A percentile compares a stretch with the other conserved stretches of the same genome.
Evolutionary conservation across 53 echinoderm and acorn worm species (phyloP).

Genomic region (Hippasteria phrygiana): DNA sequence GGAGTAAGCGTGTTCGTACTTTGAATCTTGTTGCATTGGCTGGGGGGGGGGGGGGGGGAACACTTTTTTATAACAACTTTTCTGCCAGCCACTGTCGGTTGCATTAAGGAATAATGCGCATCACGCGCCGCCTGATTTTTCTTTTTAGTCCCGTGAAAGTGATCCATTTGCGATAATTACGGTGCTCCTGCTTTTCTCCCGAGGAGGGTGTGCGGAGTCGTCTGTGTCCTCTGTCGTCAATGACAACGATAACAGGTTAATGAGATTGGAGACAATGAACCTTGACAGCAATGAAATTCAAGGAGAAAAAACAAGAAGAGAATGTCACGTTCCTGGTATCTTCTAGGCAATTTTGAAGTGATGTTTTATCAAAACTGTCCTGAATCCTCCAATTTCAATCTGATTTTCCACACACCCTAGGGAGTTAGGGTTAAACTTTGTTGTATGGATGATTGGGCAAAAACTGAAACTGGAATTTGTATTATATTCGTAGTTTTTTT

Average conservation of each 20-base stretch:
- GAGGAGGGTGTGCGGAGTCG: background rate
- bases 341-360: too few relatives aligned
- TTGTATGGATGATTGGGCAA: too few relatives aligned
- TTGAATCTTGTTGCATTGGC: too few relatives aligned
- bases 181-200: background rate
- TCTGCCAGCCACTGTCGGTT: background rate
- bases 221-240: background rate
- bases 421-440: too few relatives aligned
- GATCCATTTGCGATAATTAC: constrained; percentile 11
- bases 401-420: too few relatives aligned
- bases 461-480: too few relatives aligned
- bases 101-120: background rate
- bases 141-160: background rate
- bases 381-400: too few relatives aligned
- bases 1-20: too few relatives aligned
- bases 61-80: background rate
- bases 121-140: background rate
- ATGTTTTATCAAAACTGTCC: too few relatives aligned
- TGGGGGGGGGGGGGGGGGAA: background rate
- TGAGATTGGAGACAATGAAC: background rate
- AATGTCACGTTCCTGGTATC: background rate
- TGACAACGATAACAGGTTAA: background rate
- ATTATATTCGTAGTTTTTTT: too few relatives aligned
- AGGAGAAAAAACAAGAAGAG: background rate
- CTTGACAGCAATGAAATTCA: background rate